These are phyloP conservation scores for Pentamera pediparva DNA, from an alignment of 53 echinoderm and acorn worm species.

Conservation along the genomic window DNA sequence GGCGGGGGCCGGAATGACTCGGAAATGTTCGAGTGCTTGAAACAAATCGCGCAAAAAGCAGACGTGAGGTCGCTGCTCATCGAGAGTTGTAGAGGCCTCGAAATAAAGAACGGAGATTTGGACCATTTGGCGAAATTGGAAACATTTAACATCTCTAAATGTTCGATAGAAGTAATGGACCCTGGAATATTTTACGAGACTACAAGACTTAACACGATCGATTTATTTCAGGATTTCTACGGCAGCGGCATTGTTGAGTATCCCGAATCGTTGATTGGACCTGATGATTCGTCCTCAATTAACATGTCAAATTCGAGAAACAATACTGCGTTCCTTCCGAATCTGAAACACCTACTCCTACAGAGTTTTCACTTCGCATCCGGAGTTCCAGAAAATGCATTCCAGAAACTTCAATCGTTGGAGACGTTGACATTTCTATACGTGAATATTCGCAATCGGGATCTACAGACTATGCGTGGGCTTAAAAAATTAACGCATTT, in stretches of 20 bases:
- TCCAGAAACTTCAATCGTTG: background rate
- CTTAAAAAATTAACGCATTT: background rate
- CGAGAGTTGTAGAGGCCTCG: background rate
- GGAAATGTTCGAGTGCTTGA: slow-evolving; percentile 14
- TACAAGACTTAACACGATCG: background rate
- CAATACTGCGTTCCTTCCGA: background rate
- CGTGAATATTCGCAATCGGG: background rate
- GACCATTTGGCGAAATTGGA: background rate
- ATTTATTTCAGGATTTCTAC: background rate
- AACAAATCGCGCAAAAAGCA: background rate
- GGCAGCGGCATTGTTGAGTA: background rate
- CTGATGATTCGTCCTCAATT: too few relatives aligned
- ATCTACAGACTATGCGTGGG: background rate
- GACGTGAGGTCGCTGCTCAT: background rate
- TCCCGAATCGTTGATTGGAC: slow-evolving; percentile 9
- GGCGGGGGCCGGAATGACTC: background rate
- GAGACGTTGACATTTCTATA: background rate
- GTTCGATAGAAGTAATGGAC: background rate
- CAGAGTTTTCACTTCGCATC: background rate
- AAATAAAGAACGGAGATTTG: background rate
- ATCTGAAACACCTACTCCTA: slow-evolving; percentile 2
- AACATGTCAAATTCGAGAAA: too few relatives aligned
- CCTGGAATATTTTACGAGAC: slow-evolving; percentile 1
- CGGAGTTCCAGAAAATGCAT: slow-evolving; percentile 15
- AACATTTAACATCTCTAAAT: background rate